Conservation (phyloP, 2,888 invertebrate genomes). For the Orthosia gothica region DNA sequence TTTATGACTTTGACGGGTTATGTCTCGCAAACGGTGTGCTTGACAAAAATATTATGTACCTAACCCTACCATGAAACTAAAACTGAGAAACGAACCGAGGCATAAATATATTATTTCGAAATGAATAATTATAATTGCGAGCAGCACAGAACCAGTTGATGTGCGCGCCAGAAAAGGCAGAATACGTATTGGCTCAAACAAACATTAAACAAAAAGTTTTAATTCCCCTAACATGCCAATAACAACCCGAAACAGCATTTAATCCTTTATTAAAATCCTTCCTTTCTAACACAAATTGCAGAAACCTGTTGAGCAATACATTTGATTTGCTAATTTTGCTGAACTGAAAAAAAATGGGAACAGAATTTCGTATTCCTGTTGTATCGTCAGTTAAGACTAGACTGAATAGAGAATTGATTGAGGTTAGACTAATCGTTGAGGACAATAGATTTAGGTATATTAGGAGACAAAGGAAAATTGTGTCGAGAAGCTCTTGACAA, state of each 20-base stretch:
- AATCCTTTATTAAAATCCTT: slow-evolving; percentile 45
- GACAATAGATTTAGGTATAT: slow-evolving; percentile 10
- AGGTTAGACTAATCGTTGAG: slow-evolving; percentile 9
- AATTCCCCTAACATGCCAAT: neutral
- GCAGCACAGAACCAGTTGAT: too few species aligned
- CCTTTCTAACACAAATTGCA: slow-evolving; percentile 31
- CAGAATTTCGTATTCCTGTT: slow-evolving; percentile 38
- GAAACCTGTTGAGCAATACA: slow-evolving; percentile 54
- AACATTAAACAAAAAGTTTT: neutral
- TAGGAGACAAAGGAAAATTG: neutral
- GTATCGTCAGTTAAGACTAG: slow-evolving; percentile 9
- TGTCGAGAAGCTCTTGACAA: neutral
- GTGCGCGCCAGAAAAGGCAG: neutral
- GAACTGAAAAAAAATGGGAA: slow-evolving; percentile 11
- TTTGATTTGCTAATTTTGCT: slow-evolving; percentile 59
- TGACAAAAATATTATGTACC: too few species aligned
- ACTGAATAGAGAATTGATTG: slow-evolving; percentile 23
- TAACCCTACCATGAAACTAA: too few species aligned
- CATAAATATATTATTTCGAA: too few species aligned
- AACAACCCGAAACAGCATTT: slow-evolving; percentile 39
- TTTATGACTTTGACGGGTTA: too few species aligned
- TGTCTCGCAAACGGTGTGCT: too few species aligned
- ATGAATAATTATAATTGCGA: too few species aligned
- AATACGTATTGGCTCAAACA: neutral
- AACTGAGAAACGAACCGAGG: too few species aligned